phyloP scores from a whole-genome alignment of 2,797 vertebrate genomes.

The Knipowitschia caucasica region DNA sequence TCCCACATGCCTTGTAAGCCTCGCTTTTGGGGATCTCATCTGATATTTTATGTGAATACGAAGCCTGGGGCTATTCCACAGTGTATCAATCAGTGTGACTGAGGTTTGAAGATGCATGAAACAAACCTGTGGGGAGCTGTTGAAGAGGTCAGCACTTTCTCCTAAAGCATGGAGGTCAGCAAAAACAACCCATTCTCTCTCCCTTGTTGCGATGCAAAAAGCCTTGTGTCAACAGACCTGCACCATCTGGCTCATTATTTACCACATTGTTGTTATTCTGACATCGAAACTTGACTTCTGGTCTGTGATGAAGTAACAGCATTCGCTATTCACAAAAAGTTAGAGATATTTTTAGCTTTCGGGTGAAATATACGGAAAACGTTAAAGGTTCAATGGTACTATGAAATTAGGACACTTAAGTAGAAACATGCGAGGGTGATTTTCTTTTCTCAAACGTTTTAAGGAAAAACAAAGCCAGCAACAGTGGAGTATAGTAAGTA shows the following conservation, averaged over 20 bases:
- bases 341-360: too few relatives aligned
- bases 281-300: conserved; percentile 47
- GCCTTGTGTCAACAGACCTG: conserved; percentile 60
- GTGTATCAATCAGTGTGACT: conserved; percentile 74
- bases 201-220: conserved; percentile 51
- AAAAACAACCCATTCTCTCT: conserved; percentile 51
- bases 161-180: conserved; percentile 65
- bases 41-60: conserved; percentile 59
- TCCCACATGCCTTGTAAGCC: conserved; percentile 39
- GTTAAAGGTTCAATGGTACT: too few relatives aligned
- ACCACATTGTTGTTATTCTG: conserved; percentile 45
- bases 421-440: too few relatives aligned
- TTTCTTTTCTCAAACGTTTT: too few relatives aligned
- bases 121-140: conserved; percentile 39
- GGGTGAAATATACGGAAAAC: too few relatives aligned
- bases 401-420: too few relatives aligned
- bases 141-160: conserved; percentile 50
- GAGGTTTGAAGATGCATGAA: conserved; percentile 72
- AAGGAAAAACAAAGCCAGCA: too few relatives aligned
- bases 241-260: conserved; percentile 72
- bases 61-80: conserved; percentile 64
- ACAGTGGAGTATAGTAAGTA: too few relatives aligned
- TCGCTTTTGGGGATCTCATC: conserved; percentile 40
- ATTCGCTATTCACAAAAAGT: too few relatives aligned
- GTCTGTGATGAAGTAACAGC: conserved; percentile 46